These are phyloP conservation scores for Strongylocentrotus purpuratus DNA, from an alignment of 35 echinoderm and acorn worm species.

Conservation along the genomic window DNA sequence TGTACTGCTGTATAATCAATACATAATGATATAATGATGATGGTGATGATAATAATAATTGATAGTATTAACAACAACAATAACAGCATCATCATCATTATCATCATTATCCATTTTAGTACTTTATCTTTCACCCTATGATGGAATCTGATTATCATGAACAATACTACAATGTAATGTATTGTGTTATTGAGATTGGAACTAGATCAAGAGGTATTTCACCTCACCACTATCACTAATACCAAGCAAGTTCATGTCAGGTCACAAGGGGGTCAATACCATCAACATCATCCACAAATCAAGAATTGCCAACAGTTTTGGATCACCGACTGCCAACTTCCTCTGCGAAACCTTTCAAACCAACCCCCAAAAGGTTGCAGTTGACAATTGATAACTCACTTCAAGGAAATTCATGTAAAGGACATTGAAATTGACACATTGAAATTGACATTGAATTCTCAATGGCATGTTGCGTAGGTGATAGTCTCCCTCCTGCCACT, in stretches of 20 bases:
- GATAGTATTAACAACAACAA: too few relatives aligned
- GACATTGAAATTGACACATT: conserved; percentile 4
- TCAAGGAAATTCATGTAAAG: not conserved
- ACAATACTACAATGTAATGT: not conserved
- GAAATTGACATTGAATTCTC: not conserved
- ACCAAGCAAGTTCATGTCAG: not conserved
- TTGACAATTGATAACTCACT: not conserved
- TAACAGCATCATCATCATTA: too few relatives aligned
- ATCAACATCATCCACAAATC: not conserved
- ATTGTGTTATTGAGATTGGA: not conserved
- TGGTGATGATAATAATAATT: too few relatives aligned
- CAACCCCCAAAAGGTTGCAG: not conserved
- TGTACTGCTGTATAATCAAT: too few relatives aligned
- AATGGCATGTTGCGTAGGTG: not conserved
- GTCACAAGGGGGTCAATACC: not conserved
- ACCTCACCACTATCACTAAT: not conserved
- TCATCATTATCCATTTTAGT: too few relatives aligned
- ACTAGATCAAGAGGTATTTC: not conserved
- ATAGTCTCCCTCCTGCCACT: not conserved
- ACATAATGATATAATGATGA: too few relatives aligned
- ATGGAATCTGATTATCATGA: too few relatives aligned
- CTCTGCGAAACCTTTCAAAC: not conserved
- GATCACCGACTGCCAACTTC: not conserved
- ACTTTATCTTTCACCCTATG: too few relatives aligned
- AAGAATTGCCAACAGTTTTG: not conserved